phyloP scores from a whole-genome alignment of 2,888 invertebrate species.

The Dione juno region DNA sequence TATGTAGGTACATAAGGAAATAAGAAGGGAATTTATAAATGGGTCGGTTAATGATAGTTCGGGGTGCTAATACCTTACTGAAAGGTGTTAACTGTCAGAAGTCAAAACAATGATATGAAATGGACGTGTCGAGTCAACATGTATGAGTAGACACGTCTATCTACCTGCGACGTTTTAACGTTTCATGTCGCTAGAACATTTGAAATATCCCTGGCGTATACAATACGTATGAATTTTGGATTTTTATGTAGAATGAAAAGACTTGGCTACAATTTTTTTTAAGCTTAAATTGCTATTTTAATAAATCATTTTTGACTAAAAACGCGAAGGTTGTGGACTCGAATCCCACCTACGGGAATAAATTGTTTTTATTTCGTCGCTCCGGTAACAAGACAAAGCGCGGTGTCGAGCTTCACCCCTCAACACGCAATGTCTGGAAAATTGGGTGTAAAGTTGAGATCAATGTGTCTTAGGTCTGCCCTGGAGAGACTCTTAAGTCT shows the following conservation, averaged over 20 bases:
- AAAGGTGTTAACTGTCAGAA: conserved; percentile 23
- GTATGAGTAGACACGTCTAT: conserved; percentile 15
- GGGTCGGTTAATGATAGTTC: neutral
- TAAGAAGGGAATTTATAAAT: neutral
- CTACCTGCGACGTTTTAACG: conserved; percentile 11
- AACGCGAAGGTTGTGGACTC: no score
- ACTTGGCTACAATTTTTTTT: neutral
- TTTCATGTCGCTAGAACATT: conserved; percentile 10
- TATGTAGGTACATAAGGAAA: neutral
- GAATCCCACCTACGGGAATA: no score
- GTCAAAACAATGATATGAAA: conserved; percentile 24
- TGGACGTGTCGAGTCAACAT: conserved; percentile 18
- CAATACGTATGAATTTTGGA: neutral
- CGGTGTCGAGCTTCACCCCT: neutral
- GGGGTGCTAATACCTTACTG: conserved; percentile 13
- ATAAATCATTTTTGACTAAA: no score
- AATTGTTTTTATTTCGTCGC: no score
- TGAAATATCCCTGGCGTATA: conserved; percentile 1
- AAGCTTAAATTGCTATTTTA: neutral
- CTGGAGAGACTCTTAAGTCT: no score
- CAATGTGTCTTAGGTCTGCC: no score
- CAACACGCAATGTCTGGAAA: neutral
- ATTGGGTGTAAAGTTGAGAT: neutral
- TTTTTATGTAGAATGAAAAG: neutral
- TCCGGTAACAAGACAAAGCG: no score